Conservation (phyloP, 2,113 vertebrate species). For the Pithys albifrons region DNA sequence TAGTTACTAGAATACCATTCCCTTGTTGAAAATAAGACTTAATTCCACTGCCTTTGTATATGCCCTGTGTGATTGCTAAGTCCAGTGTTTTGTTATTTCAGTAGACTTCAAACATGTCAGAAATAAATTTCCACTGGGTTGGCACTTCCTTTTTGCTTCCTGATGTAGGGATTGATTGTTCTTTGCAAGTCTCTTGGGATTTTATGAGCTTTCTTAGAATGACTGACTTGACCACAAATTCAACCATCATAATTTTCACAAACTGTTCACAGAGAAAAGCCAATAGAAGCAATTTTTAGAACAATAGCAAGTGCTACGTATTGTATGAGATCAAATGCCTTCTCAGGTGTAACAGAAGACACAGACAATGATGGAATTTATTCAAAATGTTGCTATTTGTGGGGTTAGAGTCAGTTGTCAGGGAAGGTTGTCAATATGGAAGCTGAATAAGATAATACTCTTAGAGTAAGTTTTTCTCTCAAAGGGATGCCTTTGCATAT, state of each 20-base stretch:
- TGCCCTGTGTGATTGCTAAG: conserved; percentile 13
- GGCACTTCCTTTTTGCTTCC: conserved; percentile 79
- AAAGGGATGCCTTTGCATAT: not conserved
- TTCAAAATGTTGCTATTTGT: not conserved
- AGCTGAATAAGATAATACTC: not conserved
- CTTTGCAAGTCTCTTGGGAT: conserved; percentile 50
- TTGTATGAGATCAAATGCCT: conserved; percentile 27
- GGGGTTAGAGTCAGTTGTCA: not conserved
- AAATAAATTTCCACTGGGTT: conserved; percentile 78
- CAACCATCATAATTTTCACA: conserved; percentile 20
- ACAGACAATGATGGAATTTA: conserved; percentile 7
- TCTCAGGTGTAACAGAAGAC: conserved; percentile 45
- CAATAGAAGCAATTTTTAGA: conserved; percentile 13
- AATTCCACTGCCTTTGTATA: conserved; percentile 12
- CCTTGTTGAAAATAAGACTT: not conserved
- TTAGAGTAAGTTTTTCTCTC: not conserved
- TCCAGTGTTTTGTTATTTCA: conserved; percentile 73
- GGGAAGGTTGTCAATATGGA: not conserved
- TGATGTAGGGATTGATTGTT: conserved; percentile 73
- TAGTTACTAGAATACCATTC: not conserved
- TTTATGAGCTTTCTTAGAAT: conserved; percentile 57
- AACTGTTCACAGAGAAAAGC: conserved; percentile 23
- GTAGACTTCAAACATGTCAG: conserved; percentile 72
- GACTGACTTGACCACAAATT: conserved; percentile 33
- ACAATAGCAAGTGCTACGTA: not conserved